Base-by-base conservation (phyloP, 1,140 invertebrate genomes). In the Ceratoteleas bidentatus region DNA sequence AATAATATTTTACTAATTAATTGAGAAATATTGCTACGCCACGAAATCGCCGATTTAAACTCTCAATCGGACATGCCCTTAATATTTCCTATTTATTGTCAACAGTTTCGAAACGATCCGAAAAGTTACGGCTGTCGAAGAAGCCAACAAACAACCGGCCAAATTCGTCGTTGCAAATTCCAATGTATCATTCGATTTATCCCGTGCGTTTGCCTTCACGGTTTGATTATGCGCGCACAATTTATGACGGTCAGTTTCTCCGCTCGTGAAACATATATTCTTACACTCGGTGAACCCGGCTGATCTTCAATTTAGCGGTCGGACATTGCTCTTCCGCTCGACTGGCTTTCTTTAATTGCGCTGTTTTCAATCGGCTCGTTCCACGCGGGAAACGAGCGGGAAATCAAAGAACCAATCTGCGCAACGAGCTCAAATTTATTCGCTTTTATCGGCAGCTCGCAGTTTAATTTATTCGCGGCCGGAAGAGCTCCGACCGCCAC, bases 331-430 rank as follows among this genome's bases (percentile, higher is more conserved):
- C 73, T 84, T 81, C 77, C 68, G 57, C 78, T 76, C 50, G 65
- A 76, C 66, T 62, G 65, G 69, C 73, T 75, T 81, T 78, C 74
- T 75, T 83, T 84, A 84, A 84, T 81, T 84, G 78, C 69, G 78
- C 69, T 58, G 73, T 78, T 75, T 81, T 75, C 64, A 75, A 77
- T 78, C 77, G 53, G 45, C 62, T 65, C 47, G 73, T 45, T 68
- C 8, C 58, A 14, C 60, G 56, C 49, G 54, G 65, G 33, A 74
- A 83, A 64, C 74, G 65, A 74, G 52, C 70, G 65, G 76, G 62
- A 77, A 84, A 84, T 84, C 78, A 84, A 81, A 77, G 82, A 66
- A 66, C 76, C 81, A 73, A 81, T 82, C 80, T 72, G 56, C 61
- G 50, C 79, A 77, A 76, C 79, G 61, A 66, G 68, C 56, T 66